Conservation (phyloP, 2,888 invertebrate species). For the Mactromeris polynyma region DNA sequence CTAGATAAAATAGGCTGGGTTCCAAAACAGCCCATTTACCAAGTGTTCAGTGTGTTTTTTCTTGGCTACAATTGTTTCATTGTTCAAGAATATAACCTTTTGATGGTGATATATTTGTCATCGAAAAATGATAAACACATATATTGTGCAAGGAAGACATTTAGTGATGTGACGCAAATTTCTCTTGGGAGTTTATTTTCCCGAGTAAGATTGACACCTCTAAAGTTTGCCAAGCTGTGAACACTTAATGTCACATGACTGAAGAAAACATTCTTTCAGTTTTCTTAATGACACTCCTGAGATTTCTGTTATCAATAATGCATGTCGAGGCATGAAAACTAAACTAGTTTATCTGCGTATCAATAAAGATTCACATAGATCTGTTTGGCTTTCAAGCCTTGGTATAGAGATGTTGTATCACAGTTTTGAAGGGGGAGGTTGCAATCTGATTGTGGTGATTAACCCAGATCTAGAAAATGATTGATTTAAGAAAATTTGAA, state of each 20-base stretch:
- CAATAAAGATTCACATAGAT: too few relatives aligned
- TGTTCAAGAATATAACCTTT: neutral
- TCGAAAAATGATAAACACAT: neutral
- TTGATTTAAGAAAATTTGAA: neutral
- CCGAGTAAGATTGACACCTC: neutral
- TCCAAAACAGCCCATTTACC: too few relatives aligned
- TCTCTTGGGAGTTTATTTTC: neutral
- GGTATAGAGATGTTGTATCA: neutral
- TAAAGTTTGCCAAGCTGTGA: neutral
- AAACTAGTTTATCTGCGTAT: too few relatives aligned
- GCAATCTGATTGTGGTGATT: neutral
- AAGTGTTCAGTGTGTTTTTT: too few relatives aligned
- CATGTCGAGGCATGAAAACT: neutral
- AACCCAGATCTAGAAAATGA: neutral
- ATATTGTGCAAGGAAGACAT: neutral
- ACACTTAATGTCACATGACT: neutral
- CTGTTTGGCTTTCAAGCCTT: too few relatives aligned
- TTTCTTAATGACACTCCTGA: neutral
- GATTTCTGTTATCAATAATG: constrained; percentile 5
- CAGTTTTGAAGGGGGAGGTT: neutral
- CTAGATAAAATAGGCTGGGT: too few relatives aligned
- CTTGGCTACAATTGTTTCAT: too few relatives aligned
- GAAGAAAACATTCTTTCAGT: neutral
- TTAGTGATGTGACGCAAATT: neutral
- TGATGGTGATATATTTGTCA: neutral